phyloP scores from a whole-genome alignment of 2,888 invertebrate genomes.

The Plebejus argus region DNA sequence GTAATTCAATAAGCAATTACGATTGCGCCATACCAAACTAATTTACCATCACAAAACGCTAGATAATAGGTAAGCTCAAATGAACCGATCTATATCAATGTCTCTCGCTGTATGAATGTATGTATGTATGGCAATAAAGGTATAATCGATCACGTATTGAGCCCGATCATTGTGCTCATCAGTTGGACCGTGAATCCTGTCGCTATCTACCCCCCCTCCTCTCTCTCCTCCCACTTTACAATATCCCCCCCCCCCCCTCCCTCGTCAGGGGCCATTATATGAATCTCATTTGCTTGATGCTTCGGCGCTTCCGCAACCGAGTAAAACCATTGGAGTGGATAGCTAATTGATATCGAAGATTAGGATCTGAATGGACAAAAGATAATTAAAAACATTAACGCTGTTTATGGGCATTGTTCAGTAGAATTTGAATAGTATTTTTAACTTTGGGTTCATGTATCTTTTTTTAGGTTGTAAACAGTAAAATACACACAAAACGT shows the following conservation, averaged over 20 bases:
- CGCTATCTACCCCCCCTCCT: constrained; percentile 57
- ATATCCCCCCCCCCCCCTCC: constrained; percentile 46
- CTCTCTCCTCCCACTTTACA: constrained; percentile 42
- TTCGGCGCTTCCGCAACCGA: constrained; percentile 74
- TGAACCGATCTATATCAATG: constrained; percentile 31
- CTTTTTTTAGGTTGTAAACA: too few relatives aligned
- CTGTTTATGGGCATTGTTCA: not conserved
- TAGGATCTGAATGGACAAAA: constrained; percentile 30
- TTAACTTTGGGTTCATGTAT: too few relatives aligned
- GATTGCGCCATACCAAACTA: not conserved
- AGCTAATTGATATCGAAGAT: constrained; percentile 62
- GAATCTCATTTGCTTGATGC: constrained; percentile 78
- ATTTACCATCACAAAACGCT: constrained; percentile 21
- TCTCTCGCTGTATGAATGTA: constrained; percentile 36
- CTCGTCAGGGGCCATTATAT: constrained; percentile 50
- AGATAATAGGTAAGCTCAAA: constrained; percentile 21
- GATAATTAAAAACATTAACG: not conserved
- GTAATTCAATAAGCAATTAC: constrained; percentile 16
- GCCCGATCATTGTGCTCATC: constrained; percentile 74
- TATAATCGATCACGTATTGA: constrained; percentile 79
- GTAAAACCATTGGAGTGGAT: constrained; percentile 68
- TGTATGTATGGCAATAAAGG: constrained; percentile 60
- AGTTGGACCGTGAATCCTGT: constrained; percentile 80
- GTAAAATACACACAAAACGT: too few relatives aligned
- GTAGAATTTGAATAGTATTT: not conserved